These are phyloP conservation scores for Ctenodactylus gundi DNA, from an alignment of 2,113 vertebrate genomes.

Conservation along the genomic window DNA sequence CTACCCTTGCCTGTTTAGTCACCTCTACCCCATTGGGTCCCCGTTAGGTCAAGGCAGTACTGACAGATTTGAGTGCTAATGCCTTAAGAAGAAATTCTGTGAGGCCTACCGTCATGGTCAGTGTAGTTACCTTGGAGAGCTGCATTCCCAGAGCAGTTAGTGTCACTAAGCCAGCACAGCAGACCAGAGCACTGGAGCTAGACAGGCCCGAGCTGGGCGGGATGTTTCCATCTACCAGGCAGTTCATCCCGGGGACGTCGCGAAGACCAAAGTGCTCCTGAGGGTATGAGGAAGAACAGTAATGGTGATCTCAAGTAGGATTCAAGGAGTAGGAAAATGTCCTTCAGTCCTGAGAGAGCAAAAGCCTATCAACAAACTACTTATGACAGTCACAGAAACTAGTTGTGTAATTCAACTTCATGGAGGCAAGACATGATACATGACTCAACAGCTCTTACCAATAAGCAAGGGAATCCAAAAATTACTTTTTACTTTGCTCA, in stretches of 20 bases:
- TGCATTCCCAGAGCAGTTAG: constrained; percentile 90
- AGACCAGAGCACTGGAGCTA: constrained; percentile 97
- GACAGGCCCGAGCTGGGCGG: constrained; percentile 96
- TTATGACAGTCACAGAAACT: constrained; percentile 5
- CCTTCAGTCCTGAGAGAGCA: constrained; percentile 1
- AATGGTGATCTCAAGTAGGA: constrained; percentile 67
- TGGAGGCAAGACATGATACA: neutral
- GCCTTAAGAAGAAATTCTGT: neutral
- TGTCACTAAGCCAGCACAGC: constrained; percentile 93
- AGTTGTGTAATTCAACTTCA: neutral
- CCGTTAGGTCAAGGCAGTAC: neutral
- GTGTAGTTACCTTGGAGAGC: constrained; percentile 92
- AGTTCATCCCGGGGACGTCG: constrained; percentile 90
- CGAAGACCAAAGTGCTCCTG: constrained; percentile 92
- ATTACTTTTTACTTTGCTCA: constrained; percentile 36
- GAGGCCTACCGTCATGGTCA: neutral
- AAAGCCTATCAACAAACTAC: neutral
- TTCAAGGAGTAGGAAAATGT: constrained; percentile 57
- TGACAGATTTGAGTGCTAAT: neutral
- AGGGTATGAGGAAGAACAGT: constrained; percentile 74
- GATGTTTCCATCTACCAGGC: constrained; percentile 94
- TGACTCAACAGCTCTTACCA: neutral
- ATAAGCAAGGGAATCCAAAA: neutral
- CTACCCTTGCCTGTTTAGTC: neutral
- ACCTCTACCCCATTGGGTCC: neutral